Conservation (phyloP, 2,888 invertebrate species). For the Laothoe populi region DNA sequence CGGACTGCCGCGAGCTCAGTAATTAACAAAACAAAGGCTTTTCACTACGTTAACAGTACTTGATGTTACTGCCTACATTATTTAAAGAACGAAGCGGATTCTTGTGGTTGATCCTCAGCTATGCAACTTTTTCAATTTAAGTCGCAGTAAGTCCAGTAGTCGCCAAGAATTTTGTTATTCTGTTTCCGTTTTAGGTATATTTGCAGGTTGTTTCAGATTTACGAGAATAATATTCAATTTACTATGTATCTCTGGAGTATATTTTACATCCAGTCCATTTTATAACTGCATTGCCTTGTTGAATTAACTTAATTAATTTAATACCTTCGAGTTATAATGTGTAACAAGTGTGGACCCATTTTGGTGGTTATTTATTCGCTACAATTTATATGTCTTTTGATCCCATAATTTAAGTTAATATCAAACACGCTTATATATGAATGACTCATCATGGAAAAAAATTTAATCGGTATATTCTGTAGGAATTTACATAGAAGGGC, state of each 20-base stretch:
- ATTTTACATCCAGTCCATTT: neutral
- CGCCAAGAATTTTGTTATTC: constrained; percentile 8
- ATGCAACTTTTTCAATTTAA: constrained; percentile 23
- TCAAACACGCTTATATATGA: no score
- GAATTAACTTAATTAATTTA: no score
- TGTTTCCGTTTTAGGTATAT: neutral
- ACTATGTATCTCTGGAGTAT: neutral
- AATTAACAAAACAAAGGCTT: constrained; percentile 79
- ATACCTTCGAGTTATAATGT: no score
- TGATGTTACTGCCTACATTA: constrained; percentile 66
- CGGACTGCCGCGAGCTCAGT: constrained; percentile 64
- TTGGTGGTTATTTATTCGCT: no score
- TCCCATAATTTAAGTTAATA: no score
- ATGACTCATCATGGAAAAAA: no score
- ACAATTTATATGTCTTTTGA: no score
- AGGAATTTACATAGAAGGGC: no score
- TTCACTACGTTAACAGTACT: constrained; percentile 69
- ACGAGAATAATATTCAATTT: neutral
- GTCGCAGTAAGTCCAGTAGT: neutral
- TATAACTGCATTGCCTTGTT: no score
- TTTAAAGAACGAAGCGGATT: constrained; percentile 60
- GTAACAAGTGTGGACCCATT: no score
- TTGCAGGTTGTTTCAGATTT: neutral
- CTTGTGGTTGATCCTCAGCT: constrained; percentile 44
- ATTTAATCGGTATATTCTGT: no score